Conservation (phyloP, 2,888 invertebrate species). For the Congeria kusceri region DNA sequence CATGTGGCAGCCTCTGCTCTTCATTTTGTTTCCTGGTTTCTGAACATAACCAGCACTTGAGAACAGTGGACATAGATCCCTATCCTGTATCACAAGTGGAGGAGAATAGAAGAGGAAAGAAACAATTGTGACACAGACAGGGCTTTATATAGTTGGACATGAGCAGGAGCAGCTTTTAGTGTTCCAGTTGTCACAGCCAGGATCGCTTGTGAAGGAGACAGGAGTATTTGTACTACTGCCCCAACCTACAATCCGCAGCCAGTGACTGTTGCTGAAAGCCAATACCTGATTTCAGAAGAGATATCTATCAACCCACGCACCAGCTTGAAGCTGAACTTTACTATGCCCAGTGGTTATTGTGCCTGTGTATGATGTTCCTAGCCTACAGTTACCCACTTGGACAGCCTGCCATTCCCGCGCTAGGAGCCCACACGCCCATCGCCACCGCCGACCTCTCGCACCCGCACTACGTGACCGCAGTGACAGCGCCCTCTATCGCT, state of each 20-base stretch:
- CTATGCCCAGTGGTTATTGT: slow-evolving; percentile 47
- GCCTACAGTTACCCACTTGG: slow-evolving; percentile 61
- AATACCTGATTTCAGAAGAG: no score
- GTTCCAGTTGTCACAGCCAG: slow-evolving; percentile 19
- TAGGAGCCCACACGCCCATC: slow-evolving; percentile 54
- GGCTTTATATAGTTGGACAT: no score
- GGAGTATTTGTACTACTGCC: slow-evolving; percentile 15
- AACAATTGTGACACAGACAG: no score
- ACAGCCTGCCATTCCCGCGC: slow-evolving; percentile 45
- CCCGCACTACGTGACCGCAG: slow-evolving; percentile 48
- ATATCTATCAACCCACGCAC: slow-evolving; percentile 9
- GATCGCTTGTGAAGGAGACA: slow-evolving; percentile 36
- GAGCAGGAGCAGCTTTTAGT: no score
- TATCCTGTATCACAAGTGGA: no score
- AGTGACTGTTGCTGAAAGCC: no score
- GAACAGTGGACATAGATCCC: no score
- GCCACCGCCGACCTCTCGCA: slow-evolving; percentile 35
- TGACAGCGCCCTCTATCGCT: slow-evolving; percentile 56
- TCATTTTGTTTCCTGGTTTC: slow-evolving; percentile 9
- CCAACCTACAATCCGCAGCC: no score
- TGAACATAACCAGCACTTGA: background rate
- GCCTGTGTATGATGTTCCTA: slow-evolving; percentile 54
- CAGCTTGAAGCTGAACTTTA: slow-evolving; percentile 32
- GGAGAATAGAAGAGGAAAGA: no score
- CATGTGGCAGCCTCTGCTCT: background rate